Evolutionary conservation across 2,113 vertebrate species (phyloP), one percentile per base, ranked within the genome.

Genomic region (Zosterops borbonicus): DNA sequence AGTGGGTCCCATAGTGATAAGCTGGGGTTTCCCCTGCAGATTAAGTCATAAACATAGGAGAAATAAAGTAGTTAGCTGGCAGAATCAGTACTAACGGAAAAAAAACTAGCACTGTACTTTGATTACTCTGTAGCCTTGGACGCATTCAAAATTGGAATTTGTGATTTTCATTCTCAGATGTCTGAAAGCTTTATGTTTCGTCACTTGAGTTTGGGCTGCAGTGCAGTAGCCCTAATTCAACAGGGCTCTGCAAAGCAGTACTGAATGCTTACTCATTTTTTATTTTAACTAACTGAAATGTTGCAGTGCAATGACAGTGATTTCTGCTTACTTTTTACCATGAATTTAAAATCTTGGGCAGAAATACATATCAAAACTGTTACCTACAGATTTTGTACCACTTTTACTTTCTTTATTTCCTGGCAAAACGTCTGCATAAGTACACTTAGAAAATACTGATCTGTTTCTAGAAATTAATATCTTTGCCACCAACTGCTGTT

Each of bases 1-100:
- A 99, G 97, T 99, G 99, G 9, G 99, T 99, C 56, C 99, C 99
- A 27, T 99, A 99, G 97, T 99, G 99, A 88, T 99, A 99, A 1
- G 99, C 99, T 15, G 99, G 99, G 12, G 99, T 99, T 96, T 99
- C 99, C 55, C 99, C 99, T 99, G 94, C 28, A 52, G 49, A 58
- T 88, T 14, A 87, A 79, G 59, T 18, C 29, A 88, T 13, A 50
- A 65, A 88, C 64, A 33, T 12, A 91, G 63, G 41, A 53, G 17
- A 87, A 77, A 71, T 50, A 69, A 68, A 53, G 39, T 53, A 73
- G 50, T 24, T 28, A 52, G 16, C 19, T 77, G 68, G 85, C 6
- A 87, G 62, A 82, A 73, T 27, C 17, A 25, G 41, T 21, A 79
- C 24, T 55, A 77, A 68, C 6, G 5, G 19, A 4, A 52, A 55